Base-by-base conservation (phyloP, 2,888 invertebrate species). In the Mythimna ferrago region DNA sequence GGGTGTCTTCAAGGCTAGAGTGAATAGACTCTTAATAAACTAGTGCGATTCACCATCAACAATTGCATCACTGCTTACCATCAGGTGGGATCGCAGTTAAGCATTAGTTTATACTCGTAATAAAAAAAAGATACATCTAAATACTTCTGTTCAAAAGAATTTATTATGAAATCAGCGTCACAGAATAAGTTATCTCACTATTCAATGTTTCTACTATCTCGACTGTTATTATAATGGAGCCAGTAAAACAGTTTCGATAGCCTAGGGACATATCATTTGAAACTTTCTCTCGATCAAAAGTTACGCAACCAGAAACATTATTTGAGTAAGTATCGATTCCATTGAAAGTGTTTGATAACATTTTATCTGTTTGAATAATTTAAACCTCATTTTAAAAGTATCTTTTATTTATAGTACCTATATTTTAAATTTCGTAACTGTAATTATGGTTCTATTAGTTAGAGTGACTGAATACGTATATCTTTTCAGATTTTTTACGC, bases 261-360 rank as follows among this genome's bases (percentile, higher is more conserved):
- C 84, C 81, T 51, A 67, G 67, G 63, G 84, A 78, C 81, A 80
- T 63, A 57, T 67, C 73, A 66, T 72, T 82, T 51, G 58, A 77
- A 83, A 88, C 88, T 88, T 88, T 87, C 87, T 86, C 87, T 77
- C 73, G 66, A 71, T 83, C 73, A 79, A 62, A 74, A 77, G 73
- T 88, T 86, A 71, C 78, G 80, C 60, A 86, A 85, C 68, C 48
- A 57, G 54, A 70, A 66, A 69, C 67, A 57, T 78, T 73, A 65
- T 81, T 74, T 66, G 60, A 65, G 64, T 71, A 67, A 61, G 58
- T 64, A 71, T 38, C 74, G 58, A 71, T 44, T 70, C n/a, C 65
- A 73, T 85, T 74, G 68, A 75, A 76, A 73, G 76, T 76, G 68
- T 70, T 76, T 79, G 82, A 86, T 86, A 86, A 79, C 58, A 57